Evolutionary conservation across 2,797 vertebrate species (phyloP), one percentile per base, ranked within the genome.

Genomic region (Neomorphus geoffroyi): DNA sequence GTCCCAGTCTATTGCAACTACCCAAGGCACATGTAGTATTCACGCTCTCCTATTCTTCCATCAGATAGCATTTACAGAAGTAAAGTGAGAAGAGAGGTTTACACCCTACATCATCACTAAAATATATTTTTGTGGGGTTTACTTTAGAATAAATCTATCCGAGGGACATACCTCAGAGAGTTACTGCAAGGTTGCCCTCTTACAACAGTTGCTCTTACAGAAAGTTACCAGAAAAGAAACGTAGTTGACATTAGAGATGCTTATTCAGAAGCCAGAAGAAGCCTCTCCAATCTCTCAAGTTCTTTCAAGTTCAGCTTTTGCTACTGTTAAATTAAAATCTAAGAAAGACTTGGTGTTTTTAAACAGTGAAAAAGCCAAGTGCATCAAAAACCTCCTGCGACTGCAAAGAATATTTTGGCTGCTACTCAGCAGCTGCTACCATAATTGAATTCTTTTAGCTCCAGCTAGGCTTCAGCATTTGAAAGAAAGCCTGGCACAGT

Each of bases 351-450:
- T 74, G 85, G 50, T 83, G 58, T 65, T 91, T 80, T 86, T n/a
- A 86, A 92, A 82, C 46, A 54, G 39, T 10, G 17, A 86, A 64
- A 30, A 75, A 90, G 18, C 8, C 73, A 88, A 60, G 32, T 66
- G 45, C 66, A 62, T 87, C 58, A 86, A 72, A 94, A 81, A 32
- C 14, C n/a, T 86, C 41, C 39, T 72, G 46, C 75, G 61, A 75
- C 48, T 74, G 24, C 50, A 82, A 43, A 81, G 80, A 80, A 14
- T 81, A 86, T 90, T 85, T 85, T 95, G 92, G 94, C 84, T 90
- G 53, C 81, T 79, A 53, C 50, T 85, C 75, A 82, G 79, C 92
- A 87, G 23, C 28, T 88, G 28, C 57, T 61, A 64, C 19, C 39
- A 8, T 56, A 61, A 85, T 33, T 58, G n/a, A 88, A 67, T 60